Evolutionary conservation across 2,797 vertebrate species (phyloP), one percentile per base, ranked within the genome.

Genomic region (Fundulus diaphanus): DNA sequence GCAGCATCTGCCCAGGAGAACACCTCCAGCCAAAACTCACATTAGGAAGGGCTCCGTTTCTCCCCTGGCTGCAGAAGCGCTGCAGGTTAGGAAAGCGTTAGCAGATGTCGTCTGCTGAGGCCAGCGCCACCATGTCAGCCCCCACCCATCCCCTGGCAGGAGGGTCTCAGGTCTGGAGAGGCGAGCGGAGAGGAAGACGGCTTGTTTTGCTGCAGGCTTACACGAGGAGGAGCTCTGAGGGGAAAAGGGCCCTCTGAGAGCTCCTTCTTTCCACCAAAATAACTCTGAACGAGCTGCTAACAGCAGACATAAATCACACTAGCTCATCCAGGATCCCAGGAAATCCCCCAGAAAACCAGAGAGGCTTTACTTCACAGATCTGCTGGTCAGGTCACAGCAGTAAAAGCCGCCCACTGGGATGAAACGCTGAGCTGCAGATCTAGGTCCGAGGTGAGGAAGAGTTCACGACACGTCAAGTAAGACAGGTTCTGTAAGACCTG

Each of bases 141-240:
- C 78, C 52, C 52, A 29, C 52, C 44, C 42, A 9, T 2, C 8
- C 86, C 79, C 85, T 80, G 82, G 57, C 85, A 82, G 83, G 84
- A 89, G 59, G 1, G 35, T 76, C 80, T 78, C 54, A 7, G 80
- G 22, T 59, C 81, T 91, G 88, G 88, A 89, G 63, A 51, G 86
- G 70, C 1, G 71, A 84, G 85, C 51, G 69, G 77, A 81, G 84
- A 78, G 65, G 84, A 86, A 68, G 78, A 76, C 20, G 51, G 68
- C 35, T 76, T 46, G 80, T 83, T 89, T 90, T 90, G 85, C 87
- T 67, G 80, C 85, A 83, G 80, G 74, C 68, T 81, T 78, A 84
- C 78, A 83, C 79, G 85, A 81, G 68, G 75, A 24, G 27, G 69
- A 68, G 66, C 72, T 54, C 72, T 51, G 73, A 76, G 72, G 81